Conservation (phyloP, 2,113 vertebrate species). For the Urocolius indicus region DNA sequence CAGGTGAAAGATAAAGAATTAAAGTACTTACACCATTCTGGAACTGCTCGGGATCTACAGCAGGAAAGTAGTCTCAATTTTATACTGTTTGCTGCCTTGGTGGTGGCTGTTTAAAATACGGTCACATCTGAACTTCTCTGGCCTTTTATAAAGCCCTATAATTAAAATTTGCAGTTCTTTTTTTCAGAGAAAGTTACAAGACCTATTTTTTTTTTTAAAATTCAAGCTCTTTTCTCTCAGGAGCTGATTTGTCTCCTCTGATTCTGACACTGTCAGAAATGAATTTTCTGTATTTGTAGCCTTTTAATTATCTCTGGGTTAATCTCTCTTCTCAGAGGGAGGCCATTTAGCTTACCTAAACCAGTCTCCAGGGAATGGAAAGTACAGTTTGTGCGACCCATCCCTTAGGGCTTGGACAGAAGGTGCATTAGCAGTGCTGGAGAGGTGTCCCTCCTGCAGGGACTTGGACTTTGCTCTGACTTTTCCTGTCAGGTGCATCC, state of each 20-base stretch:
- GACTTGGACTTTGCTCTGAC: rapidly evolving
- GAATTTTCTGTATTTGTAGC: background rate
- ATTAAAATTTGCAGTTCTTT: background rate
- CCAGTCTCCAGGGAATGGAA: background rate
- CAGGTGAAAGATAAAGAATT: background rate
- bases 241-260: background rate
- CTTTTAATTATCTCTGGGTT: background rate
- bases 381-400: rapidly evolving
- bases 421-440: background rate
- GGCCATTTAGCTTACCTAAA: background rate
- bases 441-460: background rate
- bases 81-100: background rate
- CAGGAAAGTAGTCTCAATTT: background rate
- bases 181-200: background rate
- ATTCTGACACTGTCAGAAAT: background rate
- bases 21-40: background rate
- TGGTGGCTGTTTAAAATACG: background rate
- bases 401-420: background rate
- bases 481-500: too few species aligned
- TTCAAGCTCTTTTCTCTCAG: background rate
- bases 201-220: background rate
- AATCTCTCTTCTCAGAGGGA: background rate
- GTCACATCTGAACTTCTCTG: background rate
- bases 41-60: background rate
- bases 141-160: background rate